Evolutionary conservation across 2,888 invertebrate genomes (phyloP).

Genomic region (Macrophya annulata): DNA sequence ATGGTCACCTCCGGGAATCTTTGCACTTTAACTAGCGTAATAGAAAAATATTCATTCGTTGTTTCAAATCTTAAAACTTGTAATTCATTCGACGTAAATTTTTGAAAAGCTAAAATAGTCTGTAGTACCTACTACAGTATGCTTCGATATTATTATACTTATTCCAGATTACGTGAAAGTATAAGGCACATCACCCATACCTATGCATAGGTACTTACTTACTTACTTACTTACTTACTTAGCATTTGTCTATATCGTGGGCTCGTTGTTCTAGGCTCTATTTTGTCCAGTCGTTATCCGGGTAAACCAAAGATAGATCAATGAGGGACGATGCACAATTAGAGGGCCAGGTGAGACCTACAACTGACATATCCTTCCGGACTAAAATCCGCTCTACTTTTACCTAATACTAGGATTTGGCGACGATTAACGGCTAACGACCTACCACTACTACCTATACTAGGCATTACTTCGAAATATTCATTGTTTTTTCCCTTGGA

Average conservation of each 20-base stretch:
- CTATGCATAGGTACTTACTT: background rate
- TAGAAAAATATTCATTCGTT: background rate
- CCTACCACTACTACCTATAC: background rate
- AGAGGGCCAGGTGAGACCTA: constrained; percentile 38
- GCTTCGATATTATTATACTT: background rate
- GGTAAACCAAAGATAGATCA: constrained; percentile 20
- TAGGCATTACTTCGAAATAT: constrained; percentile 9
- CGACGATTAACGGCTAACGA: constrained; percentile 47
- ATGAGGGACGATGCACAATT: constrained; percentile 9
- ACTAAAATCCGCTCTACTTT: constrained; percentile 54
- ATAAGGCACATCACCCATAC: background rate
- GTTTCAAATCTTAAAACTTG: background rate
- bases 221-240: constrained; percentile 27
- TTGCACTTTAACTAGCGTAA: background rate
- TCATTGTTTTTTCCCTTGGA: background rate
- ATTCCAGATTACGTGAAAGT: constrained; percentile 28
- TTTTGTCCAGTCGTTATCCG: background rate
- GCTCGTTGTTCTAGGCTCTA: constrained; percentile 7
- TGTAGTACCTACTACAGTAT: background rate
- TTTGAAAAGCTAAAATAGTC: background rate
- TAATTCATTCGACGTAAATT: background rate
- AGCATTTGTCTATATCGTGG: constrained; percentile 31
- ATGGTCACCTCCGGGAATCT: background rate
- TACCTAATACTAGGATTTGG: constrained; percentile 46
- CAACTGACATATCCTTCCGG: constrained; percentile 48